These are phyloP conservation scores for Leptopilina boulardi DNA, from an alignment of 1,140 invertebrate genomes.

Conservation along the genomic window DNA sequence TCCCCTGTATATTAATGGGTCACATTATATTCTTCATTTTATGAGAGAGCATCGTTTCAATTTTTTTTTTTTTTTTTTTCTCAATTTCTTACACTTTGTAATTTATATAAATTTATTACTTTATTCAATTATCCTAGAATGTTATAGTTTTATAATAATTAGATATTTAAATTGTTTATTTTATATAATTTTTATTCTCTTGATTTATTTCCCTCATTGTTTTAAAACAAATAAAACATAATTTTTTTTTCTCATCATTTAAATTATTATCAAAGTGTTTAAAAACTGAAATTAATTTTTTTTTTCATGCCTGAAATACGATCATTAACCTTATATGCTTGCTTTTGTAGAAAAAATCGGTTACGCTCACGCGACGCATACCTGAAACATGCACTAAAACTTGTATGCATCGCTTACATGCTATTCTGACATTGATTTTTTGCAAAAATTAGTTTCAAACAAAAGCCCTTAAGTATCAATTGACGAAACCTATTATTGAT, in stretches of 20 bases:
- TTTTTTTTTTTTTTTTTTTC: not conserved
- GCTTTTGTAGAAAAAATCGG: slow-evolving; percentile 52
- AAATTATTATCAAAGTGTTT: slow-evolving; percentile 46
- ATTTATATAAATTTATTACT: too few relatives aligned
- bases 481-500: not conserved
- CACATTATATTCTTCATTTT: slow-evolving; percentile 4
- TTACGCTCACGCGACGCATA: slow-evolving; percentile 59
- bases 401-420: slow-evolving; percentile 48
- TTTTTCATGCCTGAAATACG: slow-evolving; percentile 59
- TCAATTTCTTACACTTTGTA: too few relatives aligned
- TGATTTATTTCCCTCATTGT: too few relatives aligned
- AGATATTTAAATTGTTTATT: too few relatives aligned
- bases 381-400: slow-evolving; percentile 52
- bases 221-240: slow-evolving; percentile 46
- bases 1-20: slow-evolving; percentile 10
- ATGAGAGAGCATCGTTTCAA: not conserved
- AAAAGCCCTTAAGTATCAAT: not conserved
- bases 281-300: slow-evolving; percentile 56
- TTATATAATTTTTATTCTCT: too few relatives aligned
- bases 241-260: slow-evolving; percentile 52
- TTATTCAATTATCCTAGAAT: too few relatives aligned
- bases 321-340: slow-evolving; percentile 53
- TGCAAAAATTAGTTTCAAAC: not conserved
- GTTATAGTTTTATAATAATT: too few relatives aligned
- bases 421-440: slow-evolving; percentile 47